These are phyloP conservation scores for Drosophila willistoni DNA, from an alignment of 1,140 invertebrate genomes.

Conservation along the genomic window DNA sequence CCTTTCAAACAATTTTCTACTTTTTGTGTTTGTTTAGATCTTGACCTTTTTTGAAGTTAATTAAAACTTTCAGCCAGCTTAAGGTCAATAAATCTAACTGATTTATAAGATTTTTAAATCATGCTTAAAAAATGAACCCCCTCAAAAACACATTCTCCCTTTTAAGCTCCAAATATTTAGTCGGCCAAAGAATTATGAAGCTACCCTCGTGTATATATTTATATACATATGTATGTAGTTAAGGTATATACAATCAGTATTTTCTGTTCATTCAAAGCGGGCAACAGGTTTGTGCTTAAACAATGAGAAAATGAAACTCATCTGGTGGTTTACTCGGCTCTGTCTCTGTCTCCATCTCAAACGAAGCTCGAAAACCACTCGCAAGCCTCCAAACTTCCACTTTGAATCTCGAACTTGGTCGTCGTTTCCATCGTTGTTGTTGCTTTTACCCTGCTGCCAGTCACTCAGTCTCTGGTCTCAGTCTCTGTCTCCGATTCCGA, in stretches of 20 bases:
- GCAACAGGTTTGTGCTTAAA: slow-evolving; percentile 70
- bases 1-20: no score
- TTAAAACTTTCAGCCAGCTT: no score
- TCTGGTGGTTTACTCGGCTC: slow-evolving; percentile 57
- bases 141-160: no score
- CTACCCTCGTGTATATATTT: slow-evolving; percentile 66
- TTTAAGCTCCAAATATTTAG: no score
- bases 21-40: no score
- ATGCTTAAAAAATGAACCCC: no score
- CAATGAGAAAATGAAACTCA: slow-evolving; percentile 80
- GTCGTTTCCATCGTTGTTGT: slow-evolving; percentile 18
- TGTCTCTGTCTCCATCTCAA: slow-evolving; percentile 31
- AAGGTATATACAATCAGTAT: slow-evolving; percentile 42
- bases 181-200: no score
- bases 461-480: slow-evolving; percentile 43
- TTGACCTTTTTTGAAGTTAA: no score
- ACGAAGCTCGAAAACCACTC: slow-evolving; percentile 28
- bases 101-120: no score
- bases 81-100: no score
- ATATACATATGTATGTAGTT: slow-evolving; percentile 60
- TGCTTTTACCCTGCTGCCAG: slow-evolving; percentile 31
- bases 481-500: slow-evolving; percentile 21
- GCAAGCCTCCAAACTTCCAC: slow-evolving; percentile 9
- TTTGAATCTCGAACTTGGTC: slow-evolving; percentile 19
- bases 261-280: slow-evolving; percentile 72